These are phyloP conservation scores for Petroica traversi DNA, from an alignment of 2,113 vertebrate genomes.

Conservation along the genomic window DNA sequence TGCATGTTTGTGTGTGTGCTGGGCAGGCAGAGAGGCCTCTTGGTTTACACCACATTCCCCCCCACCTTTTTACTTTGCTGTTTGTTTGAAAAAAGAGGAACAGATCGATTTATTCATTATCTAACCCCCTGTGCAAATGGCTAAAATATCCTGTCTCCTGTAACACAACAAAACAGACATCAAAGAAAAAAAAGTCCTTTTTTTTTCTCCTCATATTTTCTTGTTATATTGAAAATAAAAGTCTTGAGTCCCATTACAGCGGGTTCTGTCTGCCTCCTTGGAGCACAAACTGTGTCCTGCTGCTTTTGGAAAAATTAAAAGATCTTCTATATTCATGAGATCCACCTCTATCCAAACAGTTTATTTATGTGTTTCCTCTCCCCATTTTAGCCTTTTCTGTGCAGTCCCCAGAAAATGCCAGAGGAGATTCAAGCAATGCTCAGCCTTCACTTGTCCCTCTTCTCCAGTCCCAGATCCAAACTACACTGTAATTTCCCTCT, in stretches of 20 bases:
- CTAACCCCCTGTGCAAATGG: not conserved
- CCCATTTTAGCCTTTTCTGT: not conserved
- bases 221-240: not conserved
- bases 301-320: not conserved
- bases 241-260: not conserved
- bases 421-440: not conserved
- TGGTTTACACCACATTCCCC: not conserved
- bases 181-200: fast-evolving
- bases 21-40: not conserved
- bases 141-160: not conserved
- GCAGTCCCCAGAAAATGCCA: not conserved
- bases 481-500: not conserved
- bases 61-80: not conserved
- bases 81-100: not conserved
- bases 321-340: not conserved
- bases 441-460: not conserved
- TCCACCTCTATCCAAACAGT: not conserved
- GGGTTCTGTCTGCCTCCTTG: not conserved
- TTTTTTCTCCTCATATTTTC: not conserved
- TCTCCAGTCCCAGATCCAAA: not conserved
- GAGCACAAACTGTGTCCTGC: not conserved
- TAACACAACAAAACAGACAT: not conserved
- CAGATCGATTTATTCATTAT: not conserved
- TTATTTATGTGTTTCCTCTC: not conserved
- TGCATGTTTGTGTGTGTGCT: not conserved